Evolutionary conservation across 2,888 invertebrate species (phyloP).

Genomic region (Nemotelus pantherinus): DNA sequence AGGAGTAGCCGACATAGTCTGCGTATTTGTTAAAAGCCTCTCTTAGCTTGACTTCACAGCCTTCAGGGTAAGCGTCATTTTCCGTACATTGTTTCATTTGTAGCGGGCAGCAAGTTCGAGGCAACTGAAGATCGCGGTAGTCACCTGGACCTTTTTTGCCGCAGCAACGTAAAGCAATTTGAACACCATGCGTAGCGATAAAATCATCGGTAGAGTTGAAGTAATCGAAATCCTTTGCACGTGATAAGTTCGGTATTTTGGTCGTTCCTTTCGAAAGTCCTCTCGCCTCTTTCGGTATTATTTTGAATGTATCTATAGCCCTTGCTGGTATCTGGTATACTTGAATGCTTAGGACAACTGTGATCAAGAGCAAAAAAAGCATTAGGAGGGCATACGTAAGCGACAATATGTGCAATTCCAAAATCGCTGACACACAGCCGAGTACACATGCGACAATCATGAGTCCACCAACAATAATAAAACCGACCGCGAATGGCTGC

Average conservation of each 20-base stretch:
- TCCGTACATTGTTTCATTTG: not conserved
- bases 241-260: not conserved
- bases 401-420: not conserved
- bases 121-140: not conserved
- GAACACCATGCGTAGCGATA: not conserved
- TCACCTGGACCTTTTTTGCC: not conserved
- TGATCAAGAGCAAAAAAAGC: not conserved
- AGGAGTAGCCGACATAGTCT: not conserved
- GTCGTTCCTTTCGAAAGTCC: not conserved
- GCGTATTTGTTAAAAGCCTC: not conserved
- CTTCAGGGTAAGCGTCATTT: not conserved
- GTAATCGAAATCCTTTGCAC: not conserved
- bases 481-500: not conserved
- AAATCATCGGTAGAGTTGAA: not conserved
- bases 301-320: no score
- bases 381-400: not conserved
- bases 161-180: slow-evolving; percentile 5
- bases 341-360: not conserved
- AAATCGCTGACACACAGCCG: not conserved
- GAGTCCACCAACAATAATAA: not conserved
- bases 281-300: no score
- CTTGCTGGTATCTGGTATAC: not conserved
- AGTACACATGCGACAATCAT: not conserved
- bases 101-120: not conserved
- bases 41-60: slow-evolving; percentile 6